Evolutionary conservation across 2,113 vertebrate species (phyloP), one percentile per base, ranked within the genome.

Genomic region (Podarcis muralis): DNA sequence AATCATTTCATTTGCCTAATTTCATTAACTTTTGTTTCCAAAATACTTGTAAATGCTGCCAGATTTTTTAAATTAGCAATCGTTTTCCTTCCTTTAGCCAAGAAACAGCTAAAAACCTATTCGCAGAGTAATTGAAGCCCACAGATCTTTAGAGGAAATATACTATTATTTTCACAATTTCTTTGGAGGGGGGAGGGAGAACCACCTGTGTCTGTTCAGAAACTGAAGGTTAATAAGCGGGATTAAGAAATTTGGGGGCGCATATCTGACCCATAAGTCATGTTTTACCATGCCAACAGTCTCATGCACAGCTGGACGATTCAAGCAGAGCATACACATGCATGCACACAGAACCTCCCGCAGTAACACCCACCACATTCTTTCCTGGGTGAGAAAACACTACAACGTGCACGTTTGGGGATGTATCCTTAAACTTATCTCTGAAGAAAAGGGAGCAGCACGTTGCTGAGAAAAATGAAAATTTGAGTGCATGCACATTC

Each of bases 1-100:
- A 82, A 88, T 88, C 80, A 72, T 82, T 71, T 88, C 40, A 88
- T 79, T 57, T 59, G 74, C 25, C 75, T 71, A 84, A 84, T 78
- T 69, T 78, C 57, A 77, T 76, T 77, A 77, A 11, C 9, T 69
- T 76, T 88, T 78, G 81, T 84, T 71, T 88, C 62, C 62, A 57
- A 83, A 84, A 77, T 77, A 77, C 77, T 84, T 57, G 37, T 69
- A 84, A 88, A 83, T 69, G 22, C 62, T 78, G 62, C 74, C 74
- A 84, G 62, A 40, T 84, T 79, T 83, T 78, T 78, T 77, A 76
- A 83, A 83, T 83, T 82, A 68, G 87, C 71, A 59, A 66, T 37
- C 81, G 18, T 35, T 83, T 80, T 83, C 72, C 81, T 88, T 83
- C 59, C 37, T 66, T 88, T 77, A 88, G 62, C 35, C 53, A 40